Base-by-base conservation (phyloP, 2,888 invertebrate genomes). In the Ophonus ardosiacus region DNA sequence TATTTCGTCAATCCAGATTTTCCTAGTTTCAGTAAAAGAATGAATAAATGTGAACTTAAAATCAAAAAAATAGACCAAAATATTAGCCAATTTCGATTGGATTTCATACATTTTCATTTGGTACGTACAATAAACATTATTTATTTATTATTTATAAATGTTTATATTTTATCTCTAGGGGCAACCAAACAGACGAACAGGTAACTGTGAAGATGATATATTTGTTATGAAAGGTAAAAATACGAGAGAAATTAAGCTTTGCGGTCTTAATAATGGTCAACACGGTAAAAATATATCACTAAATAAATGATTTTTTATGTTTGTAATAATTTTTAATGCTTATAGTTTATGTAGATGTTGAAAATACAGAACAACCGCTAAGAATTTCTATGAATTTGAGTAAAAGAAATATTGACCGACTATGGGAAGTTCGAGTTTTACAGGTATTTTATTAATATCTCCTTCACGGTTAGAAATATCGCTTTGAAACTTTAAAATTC, bases 211-310 rank as follows among this genome's bases (percentile, higher is more conserved):
- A 87, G 95, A 95, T 65, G 97, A 97, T 88, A 92, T 94, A 7
- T 95, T 95, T 90, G 90, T 92, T 0, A 90, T 96, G 86, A 90
- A 90, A 17, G 94, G 94, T 0, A 94, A 94, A 4, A 92, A 92
- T 17, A 92, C 92, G 0, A 93, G 92, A 78, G 93, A 93, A 81
- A 92, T 97, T 86, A 93, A 93, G 13, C 88, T 97, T 8, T 97
- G 97, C 89, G 97, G 97, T 0, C 94, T 96, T 89, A 97, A 97
- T 89, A 96, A 95, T 88, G 96, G 96, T 13, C 97, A 97, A 88
- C 97, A 97, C 88, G 92, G 97, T 97, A 90, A n/a, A 17, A 3
- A 61, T 15, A 17, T 31, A 24, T 5, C 1, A 6, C 4, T 10
- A 10, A 51, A 51, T 51, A 51, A 51, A 51, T 21, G 18, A 43